A percentile compares a stretch with the other conserved stretches of the same genome.
phyloP scores from a whole-genome alignment of 2,797 vertebrate genomes.

The Glossophaga mutica region DNA sequence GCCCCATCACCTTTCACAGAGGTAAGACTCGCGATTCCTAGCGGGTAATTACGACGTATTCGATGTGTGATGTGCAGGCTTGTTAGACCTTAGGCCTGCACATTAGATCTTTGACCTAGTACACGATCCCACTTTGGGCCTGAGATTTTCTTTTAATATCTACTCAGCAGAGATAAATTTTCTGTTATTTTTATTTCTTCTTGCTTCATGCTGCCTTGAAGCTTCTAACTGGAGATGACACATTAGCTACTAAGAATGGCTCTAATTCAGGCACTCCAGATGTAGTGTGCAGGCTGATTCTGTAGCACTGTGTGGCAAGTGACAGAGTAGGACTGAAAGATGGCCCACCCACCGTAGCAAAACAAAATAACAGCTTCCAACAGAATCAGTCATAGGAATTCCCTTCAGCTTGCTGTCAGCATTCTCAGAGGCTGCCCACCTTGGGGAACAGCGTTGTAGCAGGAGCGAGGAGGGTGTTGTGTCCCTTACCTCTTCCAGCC shows the following conservation, averaged over 20 bases:
- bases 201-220: background rate
- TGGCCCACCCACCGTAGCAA: background rate
- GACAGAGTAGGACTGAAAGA: background rate
- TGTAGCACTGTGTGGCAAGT: background rate
- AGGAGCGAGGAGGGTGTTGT: background rate
- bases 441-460: background rate
- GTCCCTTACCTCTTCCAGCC: fast-evolving
- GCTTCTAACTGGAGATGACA: background rate
- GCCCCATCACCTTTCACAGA: background rate
- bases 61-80: background rate
- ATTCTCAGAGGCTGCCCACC: background rate
- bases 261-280: background rate
- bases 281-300: background rate
- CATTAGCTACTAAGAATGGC: background rate
- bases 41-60: background rate
- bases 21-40: background rate
- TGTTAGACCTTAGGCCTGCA: background rate
- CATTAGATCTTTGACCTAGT: background rate
- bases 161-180: background rate
- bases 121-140: background rate
- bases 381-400: too few relatives aligned
- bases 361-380: background rate
- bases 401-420: background rate
- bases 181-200: background rate
- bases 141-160: constrained; percentile 3